These are phyloP conservation scores for Caenorhabditis sp. DNA, from an alignment of 2,888 invertebrate genomes.

Conservation along the genomic window DNA sequence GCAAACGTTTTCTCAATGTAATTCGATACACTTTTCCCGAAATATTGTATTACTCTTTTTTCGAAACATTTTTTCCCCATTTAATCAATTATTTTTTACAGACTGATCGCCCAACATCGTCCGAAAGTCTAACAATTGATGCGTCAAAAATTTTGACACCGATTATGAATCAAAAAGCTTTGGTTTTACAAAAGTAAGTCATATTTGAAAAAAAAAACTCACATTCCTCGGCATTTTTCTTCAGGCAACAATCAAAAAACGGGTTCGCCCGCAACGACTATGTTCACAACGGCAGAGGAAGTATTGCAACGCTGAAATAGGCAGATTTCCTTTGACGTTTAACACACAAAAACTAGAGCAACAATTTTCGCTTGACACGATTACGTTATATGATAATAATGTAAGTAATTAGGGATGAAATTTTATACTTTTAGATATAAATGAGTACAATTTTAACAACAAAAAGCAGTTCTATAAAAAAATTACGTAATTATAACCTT, in stretches of 20 bases:
- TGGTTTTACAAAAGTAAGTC: constrained; percentile 8
- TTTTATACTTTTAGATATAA: too few relatives aligned
- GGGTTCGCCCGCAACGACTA: constrained; percentile 69
- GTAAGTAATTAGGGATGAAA: background rate
- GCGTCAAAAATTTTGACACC: constrained; percentile 33
- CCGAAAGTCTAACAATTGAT: constrained; percentile 42
- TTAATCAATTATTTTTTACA: constrained; percentile 9
- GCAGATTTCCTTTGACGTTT: background rate
- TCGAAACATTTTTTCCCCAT: background rate
- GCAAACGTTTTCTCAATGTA: too few relatives aligned
- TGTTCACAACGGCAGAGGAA: constrained; percentile 2
- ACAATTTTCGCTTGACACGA: constrained; percentile 6
- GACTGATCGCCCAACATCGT: constrained; percentile 25
- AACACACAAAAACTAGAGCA: constrained; percentile 1
- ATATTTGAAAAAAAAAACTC: constrained; percentile 4
- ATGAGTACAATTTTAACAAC: too few relatives aligned
- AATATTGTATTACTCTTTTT: background rate
- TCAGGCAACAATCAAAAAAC: constrained; percentile 69
- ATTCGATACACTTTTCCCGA: constrained; percentile 1
- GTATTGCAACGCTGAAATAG: background rate
- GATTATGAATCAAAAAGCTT: constrained; percentile 13
- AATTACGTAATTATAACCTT: too few relatives aligned
- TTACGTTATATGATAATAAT: background rate
- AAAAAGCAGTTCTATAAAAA: too few relatives aligned
- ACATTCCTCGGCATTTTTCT: constrained; percentile 5